Evolutionary conservation across 2,888 invertebrate species (phyloP).

Genomic region (Agriopis marginaria): DNA sequence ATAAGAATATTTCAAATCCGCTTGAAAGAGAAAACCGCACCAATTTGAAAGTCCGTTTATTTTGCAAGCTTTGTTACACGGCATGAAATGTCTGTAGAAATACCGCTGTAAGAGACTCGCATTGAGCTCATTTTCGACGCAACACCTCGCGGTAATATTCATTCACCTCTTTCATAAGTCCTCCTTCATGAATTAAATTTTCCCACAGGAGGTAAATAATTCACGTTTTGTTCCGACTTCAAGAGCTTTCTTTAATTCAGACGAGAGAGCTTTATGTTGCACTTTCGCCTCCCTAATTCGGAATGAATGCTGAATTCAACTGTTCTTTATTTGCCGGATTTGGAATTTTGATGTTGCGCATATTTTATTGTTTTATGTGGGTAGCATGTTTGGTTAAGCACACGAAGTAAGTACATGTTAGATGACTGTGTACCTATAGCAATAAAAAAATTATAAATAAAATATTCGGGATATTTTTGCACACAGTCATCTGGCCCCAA

Average conservation of each 20-base stretch:
- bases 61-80: not conserved
- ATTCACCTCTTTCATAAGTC: conserved; percentile 18
- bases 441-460: too few relatives aligned
- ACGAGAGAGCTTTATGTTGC: conserved; percentile 15
- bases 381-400: not conserved
- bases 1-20: not conserved
- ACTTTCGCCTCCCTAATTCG: conserved; percentile 9
- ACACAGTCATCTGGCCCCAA: too few relatives aligned
- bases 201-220: conserved; percentile 19
- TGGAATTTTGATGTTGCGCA: not conserved
- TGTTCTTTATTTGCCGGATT: not conserved
- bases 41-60: not conserved
- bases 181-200: conserved; percentile 1
- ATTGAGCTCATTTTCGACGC: conserved; percentile 16
- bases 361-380: not conserved
- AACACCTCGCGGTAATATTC: conserved; percentile 10
- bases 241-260: conserved; percentile 18
- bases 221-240: conserved; percentile 13
- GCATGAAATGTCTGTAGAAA: conserved; percentile 12
- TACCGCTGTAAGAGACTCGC: conserved; percentile 6
- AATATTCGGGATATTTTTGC: too few relatives aligned
- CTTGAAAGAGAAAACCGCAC: not conserved
- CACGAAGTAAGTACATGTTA: not conserved
- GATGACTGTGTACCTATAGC: too few relatives aligned
- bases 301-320: not conserved